phyloP scores from a whole-genome alignment of 37 sponge, comb jelly and placozoan species.

The Hormiphora californensis region DNA sequence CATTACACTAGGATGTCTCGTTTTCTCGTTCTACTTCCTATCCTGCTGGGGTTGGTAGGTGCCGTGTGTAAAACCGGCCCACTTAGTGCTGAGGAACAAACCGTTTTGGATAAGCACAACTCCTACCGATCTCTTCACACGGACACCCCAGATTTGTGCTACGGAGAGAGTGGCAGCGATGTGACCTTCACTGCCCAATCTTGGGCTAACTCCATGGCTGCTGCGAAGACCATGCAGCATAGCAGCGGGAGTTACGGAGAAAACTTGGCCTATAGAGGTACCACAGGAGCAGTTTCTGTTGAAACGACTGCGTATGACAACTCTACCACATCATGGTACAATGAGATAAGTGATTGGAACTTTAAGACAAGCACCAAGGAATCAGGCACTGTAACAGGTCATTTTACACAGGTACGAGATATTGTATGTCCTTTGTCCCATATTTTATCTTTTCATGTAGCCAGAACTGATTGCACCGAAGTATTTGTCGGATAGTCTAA shows the following conservation, averaged over 20 bases:
- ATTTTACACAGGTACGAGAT: conserved; percentile 40
- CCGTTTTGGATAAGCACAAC: conserved; percentile 35
- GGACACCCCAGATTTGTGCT: conserved; percentile 19
- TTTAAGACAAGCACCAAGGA: background rate
- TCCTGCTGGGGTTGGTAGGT: background rate
- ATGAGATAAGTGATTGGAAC: conserved; percentile 42
- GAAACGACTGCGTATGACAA: background rate
- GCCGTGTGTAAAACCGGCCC: background rate
- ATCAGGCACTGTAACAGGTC: background rate
- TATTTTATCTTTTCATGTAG: no score
- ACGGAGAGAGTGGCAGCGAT: conserved; percentile 30
- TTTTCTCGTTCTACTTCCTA: no score
- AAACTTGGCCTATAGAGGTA: background rate
- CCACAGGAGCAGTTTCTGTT: background rate
- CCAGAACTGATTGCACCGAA: no score
- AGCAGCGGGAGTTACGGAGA: conserved; percentile 1
- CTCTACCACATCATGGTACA: background rate
- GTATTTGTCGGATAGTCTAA: no score
- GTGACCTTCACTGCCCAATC: conserved; percentile 6
- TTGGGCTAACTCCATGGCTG: conserved; percentile 29
- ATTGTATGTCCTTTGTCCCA: no score
- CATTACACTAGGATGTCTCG: no score
- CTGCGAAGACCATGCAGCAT: background rate
- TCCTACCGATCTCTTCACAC: background rate
- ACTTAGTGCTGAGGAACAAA: background rate